phyloP scores from a whole-genome alignment of 2,113 vertebrate genomes.

The Marmota monax region DNA sequence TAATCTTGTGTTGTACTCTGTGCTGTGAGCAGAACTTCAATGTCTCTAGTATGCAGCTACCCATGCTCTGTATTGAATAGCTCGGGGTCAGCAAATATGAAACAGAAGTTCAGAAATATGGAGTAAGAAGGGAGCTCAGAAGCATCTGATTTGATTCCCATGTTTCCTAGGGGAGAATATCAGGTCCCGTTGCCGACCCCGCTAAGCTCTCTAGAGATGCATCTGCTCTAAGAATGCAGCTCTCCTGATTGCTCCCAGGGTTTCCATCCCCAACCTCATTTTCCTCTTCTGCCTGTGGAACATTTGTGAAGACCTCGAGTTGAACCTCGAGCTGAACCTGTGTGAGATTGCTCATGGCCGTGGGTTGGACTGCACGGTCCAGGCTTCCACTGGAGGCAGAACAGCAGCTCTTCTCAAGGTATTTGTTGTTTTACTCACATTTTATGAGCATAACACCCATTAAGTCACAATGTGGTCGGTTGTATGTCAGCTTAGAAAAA shows the following conservation, averaged over 20 bases:
- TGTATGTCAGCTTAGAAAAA: not conserved
- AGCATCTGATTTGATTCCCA: not conserved
- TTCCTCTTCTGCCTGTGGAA: not conserved
- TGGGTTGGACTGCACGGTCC: fast-evolving
- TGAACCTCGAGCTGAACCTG: not conserved
- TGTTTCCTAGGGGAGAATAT: not conserved
- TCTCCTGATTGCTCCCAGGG: fast-evolving
- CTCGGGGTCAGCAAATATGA: not conserved
- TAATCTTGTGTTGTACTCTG: not conserved
- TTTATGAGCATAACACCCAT: not conserved
- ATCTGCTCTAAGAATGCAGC: fast-evolving
- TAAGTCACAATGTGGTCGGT: too few relatives aligned
- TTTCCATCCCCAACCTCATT: fast-evolving
- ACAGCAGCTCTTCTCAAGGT: too few relatives aligned
- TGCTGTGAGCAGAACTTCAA: not conserved
- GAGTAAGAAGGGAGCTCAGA: not conserved
- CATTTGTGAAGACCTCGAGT: not conserved
- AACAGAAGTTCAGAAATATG: not conserved
- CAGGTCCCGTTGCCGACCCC: fast-evolving
- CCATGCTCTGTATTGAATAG: not conserved
- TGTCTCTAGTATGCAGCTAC: fast-evolving
- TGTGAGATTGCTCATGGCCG: fast-evolving
- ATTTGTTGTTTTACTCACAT: not conserved
- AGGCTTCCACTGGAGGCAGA: too few relatives aligned
- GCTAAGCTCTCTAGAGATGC: not conserved